Evolutionary conservation across 2,888 invertebrate species (phyloP).

Genomic region (Ophioninae sp.): DNA sequence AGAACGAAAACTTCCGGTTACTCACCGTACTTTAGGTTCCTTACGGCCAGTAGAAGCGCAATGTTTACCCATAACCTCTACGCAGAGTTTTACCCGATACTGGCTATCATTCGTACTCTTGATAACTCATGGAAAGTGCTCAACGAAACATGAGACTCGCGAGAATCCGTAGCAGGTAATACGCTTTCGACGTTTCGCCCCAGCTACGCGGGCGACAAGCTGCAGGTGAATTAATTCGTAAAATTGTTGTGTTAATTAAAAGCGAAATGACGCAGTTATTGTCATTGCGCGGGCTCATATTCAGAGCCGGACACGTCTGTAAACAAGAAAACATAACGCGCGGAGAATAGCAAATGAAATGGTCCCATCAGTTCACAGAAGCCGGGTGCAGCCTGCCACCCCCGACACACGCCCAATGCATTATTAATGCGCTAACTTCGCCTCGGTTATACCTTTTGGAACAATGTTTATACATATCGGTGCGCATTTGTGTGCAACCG

Average conservation of each 20-base stretch:
- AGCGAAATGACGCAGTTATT: slow-evolving; percentile 32
- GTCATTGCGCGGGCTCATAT: slow-evolving; percentile 36
- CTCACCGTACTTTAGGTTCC: too few species aligned
- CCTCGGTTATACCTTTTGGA: slow-evolving; percentile 15
- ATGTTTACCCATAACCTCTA: too few species aligned
- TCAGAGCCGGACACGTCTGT: slow-evolving; percentile 17
- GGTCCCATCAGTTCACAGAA: slow-evolving; percentile 33
- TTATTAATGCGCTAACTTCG: slow-evolving; percentile 27
- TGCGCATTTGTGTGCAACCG: not conserved
- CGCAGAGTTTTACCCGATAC: too few species aligned
- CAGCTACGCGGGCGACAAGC: too few species aligned
- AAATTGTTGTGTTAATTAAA: slow-evolving; percentile 44
- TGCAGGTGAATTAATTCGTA: not conserved
- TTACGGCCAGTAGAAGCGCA: too few species aligned
- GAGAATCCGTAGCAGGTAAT: too few species aligned
- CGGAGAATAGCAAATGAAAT: slow-evolving; percentile 48
- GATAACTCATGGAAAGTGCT: too few species aligned
- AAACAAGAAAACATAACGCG: slow-evolving; percentile 40
- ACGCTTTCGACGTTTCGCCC: too few species aligned
- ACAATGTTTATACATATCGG: slow-evolving; percentile 6
- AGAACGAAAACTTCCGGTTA: too few species aligned
- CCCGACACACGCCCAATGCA: slow-evolving; percentile 13
- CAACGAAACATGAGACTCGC: too few species aligned
- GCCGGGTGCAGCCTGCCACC: slow-evolving; percentile 13
- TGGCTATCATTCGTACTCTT: too few species aligned